Evolutionary conservation across 30 jellyfish, hydroid and myxozoan genomes (phyloP).

Genomic region (Hydractinia symbiolongicarpus): DNA sequence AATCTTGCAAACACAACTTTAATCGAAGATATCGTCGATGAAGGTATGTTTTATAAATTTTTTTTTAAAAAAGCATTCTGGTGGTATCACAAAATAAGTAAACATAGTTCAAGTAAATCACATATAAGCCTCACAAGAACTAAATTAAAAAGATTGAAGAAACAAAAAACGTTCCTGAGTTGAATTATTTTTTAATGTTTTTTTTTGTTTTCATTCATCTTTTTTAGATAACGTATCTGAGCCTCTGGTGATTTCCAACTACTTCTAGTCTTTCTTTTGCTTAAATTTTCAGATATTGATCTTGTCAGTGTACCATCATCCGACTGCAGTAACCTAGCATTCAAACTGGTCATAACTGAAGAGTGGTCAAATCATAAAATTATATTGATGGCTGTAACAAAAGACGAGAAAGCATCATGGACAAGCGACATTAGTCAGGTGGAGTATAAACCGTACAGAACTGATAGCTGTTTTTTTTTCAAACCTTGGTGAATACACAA

Average conservation of each 20-base stretch:
- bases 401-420: slow-evolving; percentile 75
- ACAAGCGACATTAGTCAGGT: slow-evolving; percentile 84
- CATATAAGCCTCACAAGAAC: no score
- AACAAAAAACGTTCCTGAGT: no score
- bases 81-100: no score
- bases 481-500: no score
- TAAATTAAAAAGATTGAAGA: no score
- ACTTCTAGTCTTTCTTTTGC: not conserved
- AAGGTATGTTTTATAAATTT: slow-evolving; percentile 28
- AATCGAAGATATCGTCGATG: slow-evolving; percentile 76
- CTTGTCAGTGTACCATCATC: slow-evolving; percentile 52
- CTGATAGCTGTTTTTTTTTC: no score
- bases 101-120: no score
- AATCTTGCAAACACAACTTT: slow-evolving; percentile 46
- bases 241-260: not conserved
- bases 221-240: not conserved
- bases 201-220: not conserved
- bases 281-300: slow-evolving; percentile 44
- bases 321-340: slow-evolving; percentile 40
- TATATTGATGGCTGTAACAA: slow-evolving; percentile 54
- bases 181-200: not conserved
- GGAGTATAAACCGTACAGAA: no score
- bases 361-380: slow-evolving; percentile 41
- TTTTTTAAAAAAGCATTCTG: no score
- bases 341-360: slow-evolving; percentile 51